These are phyloP conservation scores for Microcebus lehilahytsara DNA, from an alignment of 2,113 vertebrate species.

Conservation along the genomic window DNA sequence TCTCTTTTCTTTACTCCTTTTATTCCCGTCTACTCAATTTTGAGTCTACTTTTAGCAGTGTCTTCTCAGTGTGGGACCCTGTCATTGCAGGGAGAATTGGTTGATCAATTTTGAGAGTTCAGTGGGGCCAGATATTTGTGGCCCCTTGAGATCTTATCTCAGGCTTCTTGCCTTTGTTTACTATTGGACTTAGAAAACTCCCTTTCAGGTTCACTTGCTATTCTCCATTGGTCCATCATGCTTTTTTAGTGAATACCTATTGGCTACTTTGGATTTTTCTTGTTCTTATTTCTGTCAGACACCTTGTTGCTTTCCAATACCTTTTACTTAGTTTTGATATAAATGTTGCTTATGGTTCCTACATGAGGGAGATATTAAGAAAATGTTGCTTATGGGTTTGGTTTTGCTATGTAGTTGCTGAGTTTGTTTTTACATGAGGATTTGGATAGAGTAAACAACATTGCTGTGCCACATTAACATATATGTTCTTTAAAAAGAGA, in stretches of 20 bases:
- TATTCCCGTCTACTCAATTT: constrained; percentile 16
- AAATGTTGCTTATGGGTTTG: constrained; percentile 25
- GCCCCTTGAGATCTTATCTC: background rate
- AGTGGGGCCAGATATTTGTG: background rate
- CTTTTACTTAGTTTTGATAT: constrained; percentile 40
- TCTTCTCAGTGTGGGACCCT: background rate
- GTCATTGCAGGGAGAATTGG: background rate
- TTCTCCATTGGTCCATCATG: background rate
- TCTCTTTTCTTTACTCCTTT: constrained; percentile 12
- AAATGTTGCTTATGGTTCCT: background rate
- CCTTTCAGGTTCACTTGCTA: background rate
- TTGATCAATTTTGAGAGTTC: constrained; percentile 7
- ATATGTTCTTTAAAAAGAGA: constrained; percentile 39
- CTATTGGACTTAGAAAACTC: background rate
- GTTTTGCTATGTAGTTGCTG: constrained; percentile 35
- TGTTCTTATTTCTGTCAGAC: background rate
- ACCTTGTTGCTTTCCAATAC: background rate
- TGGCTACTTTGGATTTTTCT: background rate
- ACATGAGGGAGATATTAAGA: too few relatives aligned
- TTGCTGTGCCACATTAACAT: background rate
- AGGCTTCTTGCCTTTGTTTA: background rate
- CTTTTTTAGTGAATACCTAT: background rate
- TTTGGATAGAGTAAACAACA: constrained; percentile 28
- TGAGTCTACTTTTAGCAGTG: background rate
- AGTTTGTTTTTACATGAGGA: constrained; percentile 17